Evolutionary conservation across 2,113 vertebrate species (phyloP), one percentile per base, ranked within the genome.

Genomic region (Hemibagrus wyckioides): DNA sequence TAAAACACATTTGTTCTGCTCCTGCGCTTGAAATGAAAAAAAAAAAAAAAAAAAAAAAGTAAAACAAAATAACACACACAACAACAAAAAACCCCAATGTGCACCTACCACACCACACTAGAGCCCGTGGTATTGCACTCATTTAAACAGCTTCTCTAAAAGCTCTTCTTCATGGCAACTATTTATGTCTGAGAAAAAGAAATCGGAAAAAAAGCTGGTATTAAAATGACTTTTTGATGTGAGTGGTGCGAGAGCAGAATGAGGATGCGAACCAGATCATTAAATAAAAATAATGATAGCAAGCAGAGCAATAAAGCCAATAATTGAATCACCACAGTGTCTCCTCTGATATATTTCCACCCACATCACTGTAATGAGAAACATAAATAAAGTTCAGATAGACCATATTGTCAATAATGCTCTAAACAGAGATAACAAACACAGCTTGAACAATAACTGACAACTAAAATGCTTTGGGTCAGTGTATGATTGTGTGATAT

Each of bases 221-320:
- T 52, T 73, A 54, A 73, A 41, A 28, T 41, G 36, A 59, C 36
- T 59, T 56, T 36, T 8, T 28, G 65, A 54, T 13, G n/a, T 23
- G n/a, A 69, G 9, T 52, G 65, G n/a, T 36, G 3, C 28, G 17
- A 23, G 61, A 84, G 54, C 63, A 54, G 23, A 54, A 69, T 1
- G n/a, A 13, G 19, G 36, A 17, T 6, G 50, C 2, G 50, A 75
- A 84, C 44, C 33, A 84, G 83, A 25, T 57, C 50, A 41, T 56
- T 73, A 73, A 56, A 73, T 69, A 71, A 41, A n/a, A 73, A 84
- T 73, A 56, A 84, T 28, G 50, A 73, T 39, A n/a, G 33, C 50
- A 84, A 56, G 25, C 30, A 73, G 33, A 56, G 63, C 69, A 56
- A 75, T 71, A 39, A 84, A 8, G 48, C 44, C 54, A 33, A 73